Conservation (phyloP, 2,113 vertebrate genomes). For the pig (Sus scrofa) region T2T-Sscrofa CM000820.6:131604501-131605000, state of each 20-base stretch:
- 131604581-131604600: too few relatives aligned
- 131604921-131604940: background rate
- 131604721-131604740: background rate
- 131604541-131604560: too few relatives aligned
- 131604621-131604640: background rate
- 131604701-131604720: background rate
- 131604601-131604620: too few relatives aligned
- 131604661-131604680: conserved; percentile 13
- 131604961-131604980: conserved; percentile 11
- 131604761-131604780: conserved; percentile 22
- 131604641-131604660: background rate
- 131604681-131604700: background rate
- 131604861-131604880: background rate
- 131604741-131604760: background rate
- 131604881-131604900: background rate
- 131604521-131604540: too few relatives aligned
- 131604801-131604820: background rate
- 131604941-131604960: background rate
- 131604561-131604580: too few relatives aligned
- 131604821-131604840: background rate
- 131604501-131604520: too few relatives aligned
- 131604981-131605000: background rate
- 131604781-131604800: conserved; percentile 35
- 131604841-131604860: background rate
- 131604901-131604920: background rate